phyloP scores from a whole-genome alignment of 2,113 vertebrate genomes.

The Amphiprion ocellaris region DNA sequence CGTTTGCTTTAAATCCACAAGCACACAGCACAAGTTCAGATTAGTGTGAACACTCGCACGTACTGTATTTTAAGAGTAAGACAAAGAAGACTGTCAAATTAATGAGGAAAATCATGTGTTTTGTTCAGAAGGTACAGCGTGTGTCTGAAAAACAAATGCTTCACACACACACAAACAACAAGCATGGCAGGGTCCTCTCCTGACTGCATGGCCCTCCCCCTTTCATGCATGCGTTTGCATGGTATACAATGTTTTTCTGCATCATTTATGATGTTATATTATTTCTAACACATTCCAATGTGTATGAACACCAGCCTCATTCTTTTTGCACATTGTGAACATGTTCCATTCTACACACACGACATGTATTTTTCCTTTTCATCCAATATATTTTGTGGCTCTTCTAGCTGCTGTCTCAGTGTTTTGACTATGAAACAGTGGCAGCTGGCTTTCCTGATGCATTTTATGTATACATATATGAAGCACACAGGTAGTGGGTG shows the following conservation, averaged over 20 bases:
- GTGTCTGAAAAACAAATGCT: slow-evolving; percentile 25
- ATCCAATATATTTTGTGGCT: slow-evolving; percentile 29
- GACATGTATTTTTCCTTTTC: slow-evolving; percentile 44
- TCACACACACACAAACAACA: slow-evolving; percentile 66
- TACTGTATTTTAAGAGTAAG: slow-evolving; percentile 1
- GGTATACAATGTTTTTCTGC: slow-evolving; percentile 63
- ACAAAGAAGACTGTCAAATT: not conserved
- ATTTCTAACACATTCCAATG: slow-evolving; percentile 60
- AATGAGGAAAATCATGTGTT: slow-evolving; percentile 4
- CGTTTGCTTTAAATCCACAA: no score
- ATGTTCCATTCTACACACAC: slow-evolving; percentile 54
- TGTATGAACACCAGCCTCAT: slow-evolving; percentile 57
- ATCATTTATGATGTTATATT: slow-evolving; percentile 50
- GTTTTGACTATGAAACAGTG: slow-evolving; percentile 17
- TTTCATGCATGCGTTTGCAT: slow-evolving; percentile 80
- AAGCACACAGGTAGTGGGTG: slow-evolving; percentile 19
- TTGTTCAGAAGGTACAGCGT: slow-evolving; percentile 29
- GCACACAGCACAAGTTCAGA: not conserved
- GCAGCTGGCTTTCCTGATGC: slow-evolving; percentile 24
- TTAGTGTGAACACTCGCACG: slow-evolving; percentile 3
- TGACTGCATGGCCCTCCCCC: slow-evolving; percentile 77
- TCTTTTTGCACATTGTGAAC: slow-evolving; percentile 65
- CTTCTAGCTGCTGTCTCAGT: slow-evolving; percentile 25
- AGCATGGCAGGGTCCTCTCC: slow-evolving; percentile 65
- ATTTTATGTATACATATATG: slow-evolving; percentile 5